These are phyloP conservation scores for Dynastes tityus DNA, from an alignment of 2,888 invertebrate genomes.

Conservation along the genomic window DNA sequence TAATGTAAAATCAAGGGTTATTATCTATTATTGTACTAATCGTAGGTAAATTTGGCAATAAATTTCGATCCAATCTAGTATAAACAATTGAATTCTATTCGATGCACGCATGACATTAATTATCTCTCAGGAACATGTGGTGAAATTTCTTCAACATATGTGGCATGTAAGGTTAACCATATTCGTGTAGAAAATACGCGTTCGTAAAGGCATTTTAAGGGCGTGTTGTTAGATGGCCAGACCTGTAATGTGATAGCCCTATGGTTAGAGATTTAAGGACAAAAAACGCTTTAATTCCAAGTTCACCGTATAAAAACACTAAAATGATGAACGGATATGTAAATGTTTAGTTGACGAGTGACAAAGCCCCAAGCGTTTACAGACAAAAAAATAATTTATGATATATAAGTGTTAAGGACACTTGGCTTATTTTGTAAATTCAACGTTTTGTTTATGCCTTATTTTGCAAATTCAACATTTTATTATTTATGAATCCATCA, in stretches of 20 bases:
- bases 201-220: constrained; percentile 2
- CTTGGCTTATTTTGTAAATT: no score
- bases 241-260: neutral
- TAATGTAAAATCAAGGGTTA: neutral
- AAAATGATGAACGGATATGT: neutral
- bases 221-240: neutral
- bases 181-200: neutral
- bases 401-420: no score
- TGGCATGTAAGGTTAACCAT: neutral
- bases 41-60: constrained; percentile 1
- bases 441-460: no score
- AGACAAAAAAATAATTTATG: no score
- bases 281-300: neutral
- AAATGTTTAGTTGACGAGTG: neutral
- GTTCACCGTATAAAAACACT: neutral
- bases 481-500: no score
- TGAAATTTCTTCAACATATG: neutral
- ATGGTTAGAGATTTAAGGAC: constrained; percentile 1
- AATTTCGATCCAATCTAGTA: neutral
- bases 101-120: neutral
- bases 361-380: neutral
- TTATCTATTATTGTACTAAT: constrained; percentile 10
- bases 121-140: constrained; percentile 9
- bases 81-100: neutral
- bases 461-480: no score